Base-by-base conservation (phyloP, 1,140 invertebrate genomes). In the Aphelenchoides besseyi region DNA sequence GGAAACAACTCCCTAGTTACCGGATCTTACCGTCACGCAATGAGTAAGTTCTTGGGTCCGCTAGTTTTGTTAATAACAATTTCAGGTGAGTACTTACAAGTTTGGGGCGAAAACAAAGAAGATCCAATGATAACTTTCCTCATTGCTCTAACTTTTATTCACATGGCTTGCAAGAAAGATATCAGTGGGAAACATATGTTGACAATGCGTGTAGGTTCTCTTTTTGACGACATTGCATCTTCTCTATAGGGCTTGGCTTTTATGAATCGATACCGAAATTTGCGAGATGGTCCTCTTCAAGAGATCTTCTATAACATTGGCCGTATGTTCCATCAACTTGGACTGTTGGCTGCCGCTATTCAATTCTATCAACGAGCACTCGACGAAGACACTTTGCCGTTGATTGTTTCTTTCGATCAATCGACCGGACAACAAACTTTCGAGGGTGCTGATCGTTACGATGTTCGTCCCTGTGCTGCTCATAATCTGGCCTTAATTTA, bases 401-500 rank as follows among this genome's bases (percentile, higher is more conserved):
- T 64, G 48, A 63, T 82, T 37, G 57, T 36, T 26, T 37, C 28
- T 1, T 57, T 69, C 57, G 76, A 73, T 35, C 67, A 74, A 26
- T 62, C 80, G 23, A 79, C 30, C 16, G 76, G 66, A 29, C 36
- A 76, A 68, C 1, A 36, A n/a, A 52, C n/a, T 26, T 26, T 57
- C 18, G 72, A 79, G 53, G 18, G 26, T 1, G 70, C 72, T 33
- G 32, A 72, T 12, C 76, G 72, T 28, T 82, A 82, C 54, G 80
- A 82, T 71, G 54, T 82, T 9, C 72, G 71, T 54, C 70, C 68
- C 18, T 67, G 77, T 63, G 80, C 85, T 66, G 86, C 87, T 2
- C 85, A 86, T 72, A 87, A 87, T 74, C 74, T 87, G 63, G 79
- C 85, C 2, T 71, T 85, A 30, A 87, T 87, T 41, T 87, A 87